A percentile compares a stretch with the other conserved stretches of the same genome.
Conservation (phyloP, 2,797 vertebrate genomes). For the Urocyon cinereoargenteus region DNA sequence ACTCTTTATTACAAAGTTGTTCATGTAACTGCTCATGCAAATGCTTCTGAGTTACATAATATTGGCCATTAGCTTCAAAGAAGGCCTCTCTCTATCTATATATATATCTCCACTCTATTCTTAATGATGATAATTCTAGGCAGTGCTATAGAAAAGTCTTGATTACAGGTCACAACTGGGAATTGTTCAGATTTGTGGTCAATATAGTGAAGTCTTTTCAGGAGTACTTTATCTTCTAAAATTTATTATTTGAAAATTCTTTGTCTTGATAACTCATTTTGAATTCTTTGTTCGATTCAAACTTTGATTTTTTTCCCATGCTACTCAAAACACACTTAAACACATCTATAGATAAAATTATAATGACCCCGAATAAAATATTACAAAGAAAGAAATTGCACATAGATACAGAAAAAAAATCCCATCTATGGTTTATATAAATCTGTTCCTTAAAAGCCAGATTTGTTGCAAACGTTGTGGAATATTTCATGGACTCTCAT, state of each 20-base stretch:
- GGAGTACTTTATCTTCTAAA: conserved; percentile 34
- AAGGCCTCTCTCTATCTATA: not conserved
- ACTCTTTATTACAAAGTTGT: not conserved
- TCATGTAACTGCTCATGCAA: not conserved
- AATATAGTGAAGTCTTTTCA: not conserved
- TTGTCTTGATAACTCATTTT: conserved; percentile 3
- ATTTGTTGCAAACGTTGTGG: conserved; percentile 67
- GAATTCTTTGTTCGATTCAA: conserved; percentile 39
- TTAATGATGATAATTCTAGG: conserved; percentile 25
- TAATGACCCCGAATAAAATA: conserved; percentile 71
- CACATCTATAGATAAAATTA: conserved; percentile 69
- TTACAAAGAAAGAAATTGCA: conserved; percentile 74
- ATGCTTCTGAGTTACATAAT: not conserved
- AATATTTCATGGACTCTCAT: conserved; percentile 66
- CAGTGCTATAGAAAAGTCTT: not conserved
- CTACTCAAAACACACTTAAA: conserved; percentile 64
- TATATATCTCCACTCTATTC: not conserved
- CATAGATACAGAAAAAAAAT: conserved; percentile 73
- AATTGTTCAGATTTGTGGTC: not conserved
- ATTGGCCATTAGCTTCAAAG: not conserved
- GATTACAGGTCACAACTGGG: not conserved
- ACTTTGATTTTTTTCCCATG: not conserved
- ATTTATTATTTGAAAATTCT: conserved; percentile 1
- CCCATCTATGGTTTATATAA: conserved; percentile 43
- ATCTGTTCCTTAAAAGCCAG: conserved; percentile 70